Base-by-base conservation (phyloP, 1,140 invertebrate species). In the Spodoptera frugiperda region DNA sequence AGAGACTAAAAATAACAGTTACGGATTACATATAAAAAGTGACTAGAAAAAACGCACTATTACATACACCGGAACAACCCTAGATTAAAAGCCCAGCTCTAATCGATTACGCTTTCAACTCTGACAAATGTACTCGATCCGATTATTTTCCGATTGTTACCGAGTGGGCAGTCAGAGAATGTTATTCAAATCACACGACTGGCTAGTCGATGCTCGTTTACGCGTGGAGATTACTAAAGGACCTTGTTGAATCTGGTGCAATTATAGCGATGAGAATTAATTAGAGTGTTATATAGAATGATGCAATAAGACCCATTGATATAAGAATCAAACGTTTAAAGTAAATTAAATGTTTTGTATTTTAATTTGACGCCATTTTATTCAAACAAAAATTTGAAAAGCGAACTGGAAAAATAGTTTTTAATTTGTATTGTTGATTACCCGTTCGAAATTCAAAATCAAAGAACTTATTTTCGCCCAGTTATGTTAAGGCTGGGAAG, bases 191-290 rank as follows among this genome's bases (percentile, higher is more conserved):
- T 49, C 44, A 67, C 44, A 67, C 25, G 63, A 49, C 14, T 12
- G 14, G 14, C 9, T 11, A 1, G 5, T 49, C 17, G 6, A 46
- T 49, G 49, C 63, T 39, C 25, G 19, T 2, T 19, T 12, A 21
- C 70, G 59, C 70, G 70, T 72, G 48, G 33, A 21, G 5, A 63
- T 39, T 65, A 51, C 48, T 51, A 76, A 67, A 30, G 30, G 61
- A 54, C 73, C 73, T 76, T 76, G 73, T 49, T 55, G 59, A 17
- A 53, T 53, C 30, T 72, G 44, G 67, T 72, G 53, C 53, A 25
- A 57, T 57, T 46, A 25, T 57, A 39, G 3, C 70, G 70, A 72
- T 72, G 70, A 57, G 70, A 72, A 72, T 59, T 53, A 59, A 67
- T 67, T 19, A 49, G 70, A 46, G 33, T 71, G 17, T 25, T 55